phyloP scores from a whole-genome alignment of 2,113 vertebrate species.

The Neotoma lepida region DNA sequence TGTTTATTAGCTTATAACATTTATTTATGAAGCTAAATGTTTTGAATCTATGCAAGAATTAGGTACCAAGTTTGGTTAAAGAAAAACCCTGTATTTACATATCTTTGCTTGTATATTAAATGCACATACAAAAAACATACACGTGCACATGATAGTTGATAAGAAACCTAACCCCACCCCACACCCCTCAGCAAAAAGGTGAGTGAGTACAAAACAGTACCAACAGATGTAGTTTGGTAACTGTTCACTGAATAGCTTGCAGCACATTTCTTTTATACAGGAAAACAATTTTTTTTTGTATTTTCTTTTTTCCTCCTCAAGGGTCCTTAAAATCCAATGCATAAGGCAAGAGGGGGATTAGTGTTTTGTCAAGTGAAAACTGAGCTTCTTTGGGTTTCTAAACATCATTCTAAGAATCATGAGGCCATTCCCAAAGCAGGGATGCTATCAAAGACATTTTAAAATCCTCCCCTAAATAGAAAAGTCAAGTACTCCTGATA shows the following conservation, averaged over 20 bases:
- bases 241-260: slow-evolving; percentile 68
- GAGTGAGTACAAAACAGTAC: slow-evolving; percentile 61
- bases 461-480: neutral
- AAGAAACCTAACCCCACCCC: neutral
- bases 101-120: neutral
- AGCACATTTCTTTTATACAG: slow-evolving; percentile 73
- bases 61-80: neutral
- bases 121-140: neutral
- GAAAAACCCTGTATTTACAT: neutral
- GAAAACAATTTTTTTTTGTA: slow-evolving; percentile 58
- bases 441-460: slow-evolving; percentile 44
- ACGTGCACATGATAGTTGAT: neutral
- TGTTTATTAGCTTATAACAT: slow-evolving; percentile 33
- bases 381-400: neutral
- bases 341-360: slow-evolving; percentile 17
- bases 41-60: neutral
- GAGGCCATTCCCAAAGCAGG: slow-evolving; percentile 24
- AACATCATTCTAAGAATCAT: slow-evolving; percentile 25
- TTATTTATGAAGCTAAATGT: slow-evolving; percentile 28
- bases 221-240: slow-evolving; percentile 68
- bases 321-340: neutral
- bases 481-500: slow-evolving; percentile 53
- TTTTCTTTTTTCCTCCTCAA: slow-evolving; percentile 45
- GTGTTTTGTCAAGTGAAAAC: slow-evolving; percentile 41
- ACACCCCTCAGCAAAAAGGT: slow-evolving; percentile 29